These are phyloP conservation scores for Ptychoptera albimana DNA, from an alignment of 2,888 invertebrate genomes.

Conservation along the genomic window DNA sequence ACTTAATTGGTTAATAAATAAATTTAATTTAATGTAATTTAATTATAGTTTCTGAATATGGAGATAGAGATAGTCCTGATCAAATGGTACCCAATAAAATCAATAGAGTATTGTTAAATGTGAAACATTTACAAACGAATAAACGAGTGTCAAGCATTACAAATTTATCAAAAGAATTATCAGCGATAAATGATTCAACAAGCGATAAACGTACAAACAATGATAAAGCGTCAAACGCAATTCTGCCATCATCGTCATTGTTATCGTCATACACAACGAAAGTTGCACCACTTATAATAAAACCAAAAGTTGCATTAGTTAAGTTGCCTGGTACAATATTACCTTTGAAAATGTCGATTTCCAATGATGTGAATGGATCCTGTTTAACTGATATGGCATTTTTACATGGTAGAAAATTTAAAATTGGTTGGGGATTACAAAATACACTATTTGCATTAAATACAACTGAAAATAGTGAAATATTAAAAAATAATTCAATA, in stretches of 20 bases:
- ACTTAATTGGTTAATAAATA: not conserved
- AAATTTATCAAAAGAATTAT: no score
- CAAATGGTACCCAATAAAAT: constrained; percentile 12
- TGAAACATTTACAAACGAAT: not conserved
- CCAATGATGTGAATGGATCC: constrained; percentile 19
- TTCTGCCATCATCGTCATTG: not conserved
- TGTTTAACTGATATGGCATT: constrained; percentile 40
- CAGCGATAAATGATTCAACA: not conserved
- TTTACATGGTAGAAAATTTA: constrained; percentile 46
- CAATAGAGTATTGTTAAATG: not conserved
- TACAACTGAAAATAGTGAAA: constrained; percentile 20
- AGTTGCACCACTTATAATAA: constrained; percentile 18
- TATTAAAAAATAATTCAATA: constrained; percentile 11
- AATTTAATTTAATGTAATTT: not conserved
- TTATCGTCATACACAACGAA: not conserved
- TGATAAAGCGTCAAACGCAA: not conserved
- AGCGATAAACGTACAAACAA: not conserved
- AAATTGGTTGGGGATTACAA: constrained; percentile 59
- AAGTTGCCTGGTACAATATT: constrained; percentile 28
- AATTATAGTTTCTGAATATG: constrained; percentile 7
- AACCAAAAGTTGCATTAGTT: constrained; percentile 30
- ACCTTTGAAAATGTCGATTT: constrained; percentile 26
- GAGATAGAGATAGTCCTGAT: constrained; percentile 13
- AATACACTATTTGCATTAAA: constrained; percentile 38
- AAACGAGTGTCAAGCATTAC: no score